Evolutionary conservation across 2,888 invertebrate genomes (phyloP).

Genomic region (Gastrophysa polygoni): DNA sequence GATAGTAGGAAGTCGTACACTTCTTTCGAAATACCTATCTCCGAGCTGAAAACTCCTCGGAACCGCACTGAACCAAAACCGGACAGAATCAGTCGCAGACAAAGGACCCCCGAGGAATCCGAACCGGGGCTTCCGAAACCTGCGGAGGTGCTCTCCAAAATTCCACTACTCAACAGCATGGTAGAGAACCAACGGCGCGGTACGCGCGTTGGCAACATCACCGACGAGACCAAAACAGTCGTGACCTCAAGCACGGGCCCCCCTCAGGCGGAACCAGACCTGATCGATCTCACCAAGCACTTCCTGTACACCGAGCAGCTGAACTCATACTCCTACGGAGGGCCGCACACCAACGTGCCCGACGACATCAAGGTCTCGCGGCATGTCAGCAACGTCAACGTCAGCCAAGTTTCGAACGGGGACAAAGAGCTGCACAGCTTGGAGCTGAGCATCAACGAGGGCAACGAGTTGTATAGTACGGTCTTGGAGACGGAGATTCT

Average conservation of each 20-base stretch:
- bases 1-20: not conserved
- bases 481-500: conserved; percentile 60
- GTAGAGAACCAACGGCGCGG: conserved; percentile 31
- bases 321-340: conserved; percentile 40
- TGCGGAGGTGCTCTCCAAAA: conserved; percentile 34
- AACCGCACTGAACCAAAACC: conserved; percentile 12
- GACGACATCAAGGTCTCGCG: conserved; percentile 70
- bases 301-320: conserved; percentile 52
- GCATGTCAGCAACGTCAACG: conserved; percentile 53
- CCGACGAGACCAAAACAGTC: conserved; percentile 44
- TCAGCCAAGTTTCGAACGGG: conserved; percentile 43
- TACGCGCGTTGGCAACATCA: conserved; percentile 26
- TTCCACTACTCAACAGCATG: conserved; percentile 35
- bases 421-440: conserved; percentile 47
- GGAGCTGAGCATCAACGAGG: conserved; percentile 46
- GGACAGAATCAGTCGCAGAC: conserved; percentile 25
- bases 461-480: conserved; percentile 56
- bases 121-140: conserved; percentile 23
- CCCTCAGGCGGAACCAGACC: too few relatives aligned
- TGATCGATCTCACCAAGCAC: conserved; percentile 44
- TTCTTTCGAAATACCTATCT: not conserved
- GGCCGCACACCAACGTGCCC: conserved; percentile 66
- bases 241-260: conserved; percentile 35
- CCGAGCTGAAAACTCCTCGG: not conserved
- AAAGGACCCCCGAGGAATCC: conserved; percentile 30